phyloP scores from a whole-genome alignment of 2,113 vertebrate genomes.

The Empidonax alnorum region DNA sequence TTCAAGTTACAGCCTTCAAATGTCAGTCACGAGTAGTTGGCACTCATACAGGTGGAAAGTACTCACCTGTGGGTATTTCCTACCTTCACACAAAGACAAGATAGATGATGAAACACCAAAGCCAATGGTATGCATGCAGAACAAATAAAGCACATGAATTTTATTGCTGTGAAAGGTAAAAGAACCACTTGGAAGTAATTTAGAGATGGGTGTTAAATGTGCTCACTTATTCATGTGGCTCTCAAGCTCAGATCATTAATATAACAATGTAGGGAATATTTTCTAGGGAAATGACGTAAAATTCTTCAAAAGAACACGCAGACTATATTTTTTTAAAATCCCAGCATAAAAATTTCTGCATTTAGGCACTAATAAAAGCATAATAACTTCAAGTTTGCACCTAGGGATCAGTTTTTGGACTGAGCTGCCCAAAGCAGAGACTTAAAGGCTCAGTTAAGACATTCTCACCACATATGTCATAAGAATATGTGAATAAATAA shows the following conservation, averaged over 20 bases:
- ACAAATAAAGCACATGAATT: background rate
- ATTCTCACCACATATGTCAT: background rate
- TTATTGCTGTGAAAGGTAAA: background rate
- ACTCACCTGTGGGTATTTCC: background rate
- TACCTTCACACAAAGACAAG: background rate
- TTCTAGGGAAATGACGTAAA: background rate
- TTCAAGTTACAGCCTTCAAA: background rate
- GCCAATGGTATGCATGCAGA: background rate
- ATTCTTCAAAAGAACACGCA: background rate
- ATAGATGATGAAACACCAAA: background rate
- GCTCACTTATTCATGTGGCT: background rate
- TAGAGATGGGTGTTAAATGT: background rate
- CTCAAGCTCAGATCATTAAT: background rate
- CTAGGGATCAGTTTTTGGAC: background rate
- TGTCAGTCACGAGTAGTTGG: background rate
- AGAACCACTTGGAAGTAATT: background rate
- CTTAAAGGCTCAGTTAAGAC: background rate
- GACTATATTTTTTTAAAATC: background rate
- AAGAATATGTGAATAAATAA: background rate
- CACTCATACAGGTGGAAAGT: background rate
- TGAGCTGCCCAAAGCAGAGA: background rate
- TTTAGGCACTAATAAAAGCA: background rate
- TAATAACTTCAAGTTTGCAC: background rate
- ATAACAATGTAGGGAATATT: background rate
- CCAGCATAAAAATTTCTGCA: background rate